Evolutionary conservation across 2,888 invertebrate genomes (phyloP), one percentile per base, ranked within the genome.

Genomic region (Metellina segmentata): DNA sequence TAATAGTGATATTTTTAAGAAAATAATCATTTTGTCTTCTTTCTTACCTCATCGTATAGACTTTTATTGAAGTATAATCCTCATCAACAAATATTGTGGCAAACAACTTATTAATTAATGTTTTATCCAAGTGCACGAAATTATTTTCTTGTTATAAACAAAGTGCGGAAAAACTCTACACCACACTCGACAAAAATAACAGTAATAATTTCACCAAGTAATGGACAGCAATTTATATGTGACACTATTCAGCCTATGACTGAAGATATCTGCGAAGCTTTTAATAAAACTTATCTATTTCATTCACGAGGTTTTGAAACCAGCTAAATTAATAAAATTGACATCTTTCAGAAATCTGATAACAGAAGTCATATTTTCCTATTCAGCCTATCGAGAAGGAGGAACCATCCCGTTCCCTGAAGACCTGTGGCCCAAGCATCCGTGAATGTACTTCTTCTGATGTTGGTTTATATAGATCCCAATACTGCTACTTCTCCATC

Each of bases 81-180:
- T 61, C 81, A 82, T 89, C 79, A 71, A 85, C 78, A 75, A 61
- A 75, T 51, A 20, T 90, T 85, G 53, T 61, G 72, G 71, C 74
- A 71, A 85, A 92, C 4, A 34, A 4, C 34, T 34, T 34, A 1
- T 34, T 34, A 89, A 69, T 82, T 71, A 77, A 87, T 88, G 78
- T 77, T 34, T 34, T 2, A 87, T 74, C 81, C 51, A 69, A 81
- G 61, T 71, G 85, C 72, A 85, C 81, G 89, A 81, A 89, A 92
- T 86, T 92, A 92, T 92, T 92, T 92, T 89, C 92, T 49, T 89
- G 89, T 70, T 89, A 89, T 92, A 85, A 89, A 71, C 69, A 89
- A 85, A 85, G 77, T 70, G 79, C 83, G 85, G 81, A n/a, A n/a
- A n/a, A n/a, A n/a, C n/a, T n/a, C n/a, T n/a, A n/a, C n/a, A n/a